Evolutionary conservation across 2,797 vertebrate species (phyloP).

Genomic region (Eutrigla gurnardus): DNA sequence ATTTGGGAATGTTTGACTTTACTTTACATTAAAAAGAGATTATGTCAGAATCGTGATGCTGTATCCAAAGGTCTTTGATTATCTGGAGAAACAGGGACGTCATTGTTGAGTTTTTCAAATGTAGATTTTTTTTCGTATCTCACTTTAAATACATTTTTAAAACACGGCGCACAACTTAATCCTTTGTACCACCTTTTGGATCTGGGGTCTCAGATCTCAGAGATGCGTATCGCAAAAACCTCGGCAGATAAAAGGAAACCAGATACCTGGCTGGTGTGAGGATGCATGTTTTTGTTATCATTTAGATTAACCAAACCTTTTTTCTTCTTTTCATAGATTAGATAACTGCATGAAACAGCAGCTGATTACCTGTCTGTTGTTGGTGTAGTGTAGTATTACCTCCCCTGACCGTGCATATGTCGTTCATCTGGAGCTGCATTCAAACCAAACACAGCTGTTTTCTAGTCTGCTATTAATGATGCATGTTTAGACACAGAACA

Average conservation of each 20-base stretch:
- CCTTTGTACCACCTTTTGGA: not conserved
- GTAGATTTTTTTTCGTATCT: not conserved
- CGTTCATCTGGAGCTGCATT: slow-evolving; percentile 4
- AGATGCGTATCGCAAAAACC: not conserved
- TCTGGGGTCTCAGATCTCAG: not conserved
- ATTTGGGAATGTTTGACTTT: not conserved
- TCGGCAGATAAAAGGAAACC: not conserved
- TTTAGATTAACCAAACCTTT: not conserved
- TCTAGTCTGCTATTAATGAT: not conserved
- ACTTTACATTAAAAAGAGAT: not conserved
- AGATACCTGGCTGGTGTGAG: not conserved
- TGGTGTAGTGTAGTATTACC: not conserved
- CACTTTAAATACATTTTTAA: not conserved
- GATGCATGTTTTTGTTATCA: not conserved
- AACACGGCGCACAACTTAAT: not conserved
- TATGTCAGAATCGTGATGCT: not conserved
- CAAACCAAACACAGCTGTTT: slow-evolving; percentile 2
- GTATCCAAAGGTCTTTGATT: not conserved
- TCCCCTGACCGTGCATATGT: not conserved
- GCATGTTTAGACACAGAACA: not conserved
- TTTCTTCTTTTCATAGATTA: not conserved
- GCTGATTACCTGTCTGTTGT: slow-evolving; percentile 2
- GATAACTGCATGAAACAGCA: not conserved
- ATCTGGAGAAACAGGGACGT: not conserved
- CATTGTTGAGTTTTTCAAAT: slow-evolving; percentile 9